phyloP scores from a whole-genome alignment of 2,888 invertebrate species.

The Dichetophora obliterata region DNA sequence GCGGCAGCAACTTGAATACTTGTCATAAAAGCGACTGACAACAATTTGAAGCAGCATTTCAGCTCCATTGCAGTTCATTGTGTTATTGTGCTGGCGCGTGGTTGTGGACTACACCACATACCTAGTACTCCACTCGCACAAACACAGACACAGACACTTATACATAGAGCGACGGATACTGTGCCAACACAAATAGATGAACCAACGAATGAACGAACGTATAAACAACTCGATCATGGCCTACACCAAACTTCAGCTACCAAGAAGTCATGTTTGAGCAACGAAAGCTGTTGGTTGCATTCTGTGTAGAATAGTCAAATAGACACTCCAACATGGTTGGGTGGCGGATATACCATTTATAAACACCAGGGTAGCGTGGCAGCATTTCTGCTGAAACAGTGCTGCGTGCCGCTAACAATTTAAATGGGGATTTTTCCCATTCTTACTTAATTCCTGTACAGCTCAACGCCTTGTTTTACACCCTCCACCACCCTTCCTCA shows the following conservation, averaged over 20 bases:
- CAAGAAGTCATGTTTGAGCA: slow-evolving; percentile 11
- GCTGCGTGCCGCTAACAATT: slow-evolving; percentile 20
- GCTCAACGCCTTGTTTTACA: no score
- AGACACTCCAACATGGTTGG: neutral
- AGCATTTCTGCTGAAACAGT: neutral
- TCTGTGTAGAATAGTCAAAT: neutral
- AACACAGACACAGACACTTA: slow-evolving; percentile 20
- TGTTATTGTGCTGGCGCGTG: slow-evolving; percentile 60
- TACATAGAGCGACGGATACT: neutral
- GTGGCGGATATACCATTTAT: neutral
- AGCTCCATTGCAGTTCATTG: slow-evolving; percentile 60
- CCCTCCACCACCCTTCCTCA: neutral
- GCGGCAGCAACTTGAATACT: slow-evolving; percentile 3
- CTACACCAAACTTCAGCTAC: neutral
- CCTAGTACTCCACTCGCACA: slow-evolving; percentile 45
- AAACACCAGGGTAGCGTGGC: neutral
- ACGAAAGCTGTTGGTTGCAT: neutral
- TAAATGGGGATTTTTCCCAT: neutral
- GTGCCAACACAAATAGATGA: no score
- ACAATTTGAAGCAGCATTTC: slow-evolving; percentile 2
- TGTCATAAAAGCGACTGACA: neutral
- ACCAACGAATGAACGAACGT: no score
- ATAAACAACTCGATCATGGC: neutral
- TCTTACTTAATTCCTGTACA: no score
- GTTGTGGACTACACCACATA: slow-evolving; percentile 56